These are phyloP conservation scores for Clarias magur DNA, from an alignment of 2,113 vertebrate genomes.

Conservation along the genomic window DNA sequence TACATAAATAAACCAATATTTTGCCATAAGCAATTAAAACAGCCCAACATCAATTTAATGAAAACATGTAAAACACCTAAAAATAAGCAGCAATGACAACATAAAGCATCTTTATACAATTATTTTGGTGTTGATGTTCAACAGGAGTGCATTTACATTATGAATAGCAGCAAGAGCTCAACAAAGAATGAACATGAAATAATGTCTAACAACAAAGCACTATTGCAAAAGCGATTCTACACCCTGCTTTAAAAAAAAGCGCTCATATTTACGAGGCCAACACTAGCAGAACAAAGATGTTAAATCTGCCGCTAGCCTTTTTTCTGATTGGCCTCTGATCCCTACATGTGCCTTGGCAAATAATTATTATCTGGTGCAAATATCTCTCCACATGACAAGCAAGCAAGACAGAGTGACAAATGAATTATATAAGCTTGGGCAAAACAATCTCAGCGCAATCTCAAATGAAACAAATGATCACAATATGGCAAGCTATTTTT, in stretches of 20 bases:
- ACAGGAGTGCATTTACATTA: not conserved
- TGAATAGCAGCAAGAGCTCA: slow-evolving; percentile 13
- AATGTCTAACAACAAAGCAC: slow-evolving; percentile 15
- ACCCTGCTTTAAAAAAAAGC: not conserved
- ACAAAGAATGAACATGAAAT: slow-evolving; percentile 27
- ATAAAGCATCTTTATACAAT: not conserved
- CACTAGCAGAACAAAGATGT: slow-evolving; percentile 14
- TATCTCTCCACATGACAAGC: slow-evolving; percentile 15
- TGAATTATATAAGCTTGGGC: slow-evolving; percentile 29
- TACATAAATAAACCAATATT: too few relatives aligned
- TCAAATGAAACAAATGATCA: not conserved
- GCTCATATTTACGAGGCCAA: slow-evolving; percentile 4
- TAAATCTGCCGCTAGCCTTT: not conserved
- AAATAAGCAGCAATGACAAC: not conserved
- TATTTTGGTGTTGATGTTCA: not conserved
- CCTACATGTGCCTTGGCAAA: slow-evolving; percentile 9
- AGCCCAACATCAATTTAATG: not conserved
- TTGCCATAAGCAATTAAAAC: not conserved
- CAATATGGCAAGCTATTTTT: not conserved
- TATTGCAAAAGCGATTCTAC: not conserved
- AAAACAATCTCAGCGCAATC: not conserved
- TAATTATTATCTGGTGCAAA: slow-evolving; percentile 1
- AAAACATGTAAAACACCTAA: not conserved
- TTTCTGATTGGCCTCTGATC: slow-evolving; percentile 15
- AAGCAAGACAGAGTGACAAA: slow-evolving; percentile 20